Evolutionary conservation across 2,113 vertebrate genomes (phyloP).

Genomic region (Pangasianodon gigas): DNA sequence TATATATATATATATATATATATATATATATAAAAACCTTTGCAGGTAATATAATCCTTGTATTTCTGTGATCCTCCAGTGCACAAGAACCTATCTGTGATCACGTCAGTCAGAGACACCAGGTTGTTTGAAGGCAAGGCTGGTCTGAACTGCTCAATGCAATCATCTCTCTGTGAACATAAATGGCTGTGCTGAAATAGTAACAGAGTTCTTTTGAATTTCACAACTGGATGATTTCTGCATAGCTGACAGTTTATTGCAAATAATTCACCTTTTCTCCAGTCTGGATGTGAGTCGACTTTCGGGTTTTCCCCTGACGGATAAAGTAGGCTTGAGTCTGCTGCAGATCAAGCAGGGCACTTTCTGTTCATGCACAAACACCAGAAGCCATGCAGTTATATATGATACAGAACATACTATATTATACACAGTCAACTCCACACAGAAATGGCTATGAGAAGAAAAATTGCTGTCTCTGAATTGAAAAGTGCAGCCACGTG

Average conservation of each 20-base stretch:
- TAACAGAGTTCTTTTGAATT: neutral
- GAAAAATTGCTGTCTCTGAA: neutral
- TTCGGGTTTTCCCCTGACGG: conserved; percentile 26
- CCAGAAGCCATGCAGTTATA: conserved; percentile 13
- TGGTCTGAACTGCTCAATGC: conserved; percentile 62
- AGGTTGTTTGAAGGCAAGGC: conserved; percentile 45
- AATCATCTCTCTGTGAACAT: conserved; percentile 62
- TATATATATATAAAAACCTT: conserved; percentile 66
- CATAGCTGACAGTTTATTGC: neutral
- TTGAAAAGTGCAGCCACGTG: neutral
- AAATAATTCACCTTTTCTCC: conserved; percentile 38
- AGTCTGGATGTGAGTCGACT: conserved; percentile 43
- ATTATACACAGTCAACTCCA: neutral
- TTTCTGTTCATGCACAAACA: conserved; percentile 56
- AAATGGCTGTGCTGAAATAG: neutral
- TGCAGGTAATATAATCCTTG: conserved; percentile 72
- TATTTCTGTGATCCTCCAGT: conserved; percentile 70
- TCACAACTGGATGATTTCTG: neutral
- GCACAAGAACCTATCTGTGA: conserved; percentile 81
- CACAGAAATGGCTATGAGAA: too few relatives aligned
- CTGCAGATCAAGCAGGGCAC: conserved; percentile 51
- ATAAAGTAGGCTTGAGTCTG: conserved; percentile 66
- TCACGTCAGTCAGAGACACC: conserved; percentile 69
- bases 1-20: too few relatives aligned
- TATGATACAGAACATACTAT: neutral